These are phyloP conservation scores for Tenualosa ilisha DNA, from an alignment of 2,797 vertebrate species.

Conservation along the genomic window DNA sequence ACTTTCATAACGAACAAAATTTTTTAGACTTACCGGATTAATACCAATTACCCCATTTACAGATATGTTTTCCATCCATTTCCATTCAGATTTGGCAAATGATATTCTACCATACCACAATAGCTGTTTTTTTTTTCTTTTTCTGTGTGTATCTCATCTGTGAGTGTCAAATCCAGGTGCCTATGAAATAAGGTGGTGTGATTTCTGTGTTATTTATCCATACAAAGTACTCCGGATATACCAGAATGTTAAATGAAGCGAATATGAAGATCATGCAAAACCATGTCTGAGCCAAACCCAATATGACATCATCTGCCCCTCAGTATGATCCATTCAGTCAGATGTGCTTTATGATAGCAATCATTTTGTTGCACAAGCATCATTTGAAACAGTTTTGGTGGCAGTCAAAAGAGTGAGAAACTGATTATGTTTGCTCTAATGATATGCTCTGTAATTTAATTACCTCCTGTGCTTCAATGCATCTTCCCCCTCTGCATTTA, in stretches of 20 bases:
- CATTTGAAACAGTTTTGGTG: not conserved
- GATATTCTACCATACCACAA: not conserved
- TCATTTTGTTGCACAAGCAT: not conserved
- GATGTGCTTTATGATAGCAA: not conserved
- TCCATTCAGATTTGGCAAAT: not conserved
- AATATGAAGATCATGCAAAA: slow-evolving; percentile 11
- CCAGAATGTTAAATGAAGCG: not conserved
- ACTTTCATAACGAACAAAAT: not conserved
- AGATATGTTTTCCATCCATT: slow-evolving; percentile 14
- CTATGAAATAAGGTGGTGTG: slow-evolving; percentile 18
- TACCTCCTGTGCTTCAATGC: not conserved
- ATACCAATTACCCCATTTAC: not conserved
- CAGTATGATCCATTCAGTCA: not conserved
- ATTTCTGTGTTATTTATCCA: slow-evolving; percentile 6
- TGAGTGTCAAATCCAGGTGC: slow-evolving; percentile 19
- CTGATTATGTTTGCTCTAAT: slow-evolving; percentile 7
- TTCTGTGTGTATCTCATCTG: slow-evolving; percentile 3
- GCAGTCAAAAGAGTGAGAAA: not conserved
- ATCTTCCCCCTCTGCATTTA: slow-evolving; percentile 15
- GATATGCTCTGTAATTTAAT: not conserved
- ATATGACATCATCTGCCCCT: not conserved
- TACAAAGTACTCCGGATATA: not conserved
- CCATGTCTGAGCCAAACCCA: slow-evolving; percentile 5
- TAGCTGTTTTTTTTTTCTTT: not conserved
- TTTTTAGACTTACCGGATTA: not conserved